Base-by-base conservation (phyloP, 2,888 invertebrate genomes). In the Machimus atricapillus region DNA sequence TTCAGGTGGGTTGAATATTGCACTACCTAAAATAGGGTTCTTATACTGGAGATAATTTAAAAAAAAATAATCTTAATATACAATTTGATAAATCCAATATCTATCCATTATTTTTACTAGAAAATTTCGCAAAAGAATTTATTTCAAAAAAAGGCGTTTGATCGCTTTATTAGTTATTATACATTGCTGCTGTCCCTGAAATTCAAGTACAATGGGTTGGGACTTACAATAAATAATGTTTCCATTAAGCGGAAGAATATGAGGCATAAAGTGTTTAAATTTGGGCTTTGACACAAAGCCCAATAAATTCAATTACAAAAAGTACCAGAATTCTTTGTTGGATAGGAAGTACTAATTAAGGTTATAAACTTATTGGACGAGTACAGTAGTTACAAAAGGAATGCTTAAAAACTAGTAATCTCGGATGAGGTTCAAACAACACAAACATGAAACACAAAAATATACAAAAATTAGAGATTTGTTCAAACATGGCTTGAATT, bases 401-500 rank as follows among this genome's bases (percentile, higher is more conserved):
- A 46, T 46, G 16, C 78, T 66, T 66, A 66, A 66, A 66, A 66
- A 27, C 66, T 27, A 66, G 23, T 27, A 66, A 66, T 66, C 66
- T 66, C 27, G n/a, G 23, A 23, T 66, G 6, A 79, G 43, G 16
- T n/a, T 40, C 19, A 40, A 37, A 78, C 43, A 12, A 5, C 16
- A 83, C 83, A 66, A 83, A 83, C 83, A 83, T 19, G 40, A n/a
- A 73, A 83, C 83, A 66, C 66, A 83, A 83, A 83, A 83, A 83
- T 83, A 81, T 81, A 83, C 73, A 66, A 37, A 83, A 83, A 83
- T 16, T 8, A 23, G 23, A 83, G 23, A 66, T 66, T 46, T 79
- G 27, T 79, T 79, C 43, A 37, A 58, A 56, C 16, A 82, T 82
- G 34, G 31, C n/a, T 58, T 82, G 16, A n/a, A 82, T 34, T 82